phyloP scores from a whole-genome alignment of 2,797 vertebrate species.

The Silurus aristotelis region DNA sequence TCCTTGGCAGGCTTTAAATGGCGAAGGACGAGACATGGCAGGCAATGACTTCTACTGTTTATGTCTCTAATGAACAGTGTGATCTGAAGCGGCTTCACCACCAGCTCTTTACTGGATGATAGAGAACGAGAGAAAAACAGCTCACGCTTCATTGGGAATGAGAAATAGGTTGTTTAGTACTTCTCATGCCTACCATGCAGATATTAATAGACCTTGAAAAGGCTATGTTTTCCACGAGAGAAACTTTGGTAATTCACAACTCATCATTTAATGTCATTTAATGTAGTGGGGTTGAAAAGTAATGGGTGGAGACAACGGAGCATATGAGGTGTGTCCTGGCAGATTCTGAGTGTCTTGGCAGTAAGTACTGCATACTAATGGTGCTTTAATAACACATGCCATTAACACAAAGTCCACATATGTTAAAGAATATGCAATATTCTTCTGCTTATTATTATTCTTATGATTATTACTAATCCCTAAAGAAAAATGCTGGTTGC shows the following conservation, averaged over 20 bases:
- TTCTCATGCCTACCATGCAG: neutral
- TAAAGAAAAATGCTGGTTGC: neutral
- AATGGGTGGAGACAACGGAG: neutral
- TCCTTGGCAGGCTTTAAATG: conserved; percentile 37
- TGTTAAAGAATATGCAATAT: neutral
- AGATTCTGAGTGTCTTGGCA: conserved; percentile 27
- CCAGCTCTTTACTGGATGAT: conserved; percentile 23
- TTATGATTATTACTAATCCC: neutral
- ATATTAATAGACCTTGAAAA: conserved; percentile 28
- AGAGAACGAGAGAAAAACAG: conserved; percentile 25
- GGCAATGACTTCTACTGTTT: conserved; percentile 44
- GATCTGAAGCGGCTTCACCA: neutral
- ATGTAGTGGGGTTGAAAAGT: neutral
- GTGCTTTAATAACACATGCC: conserved; percentile 58
- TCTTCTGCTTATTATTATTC: neutral
- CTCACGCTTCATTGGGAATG: conserved; percentile 7
- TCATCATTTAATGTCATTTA: conserved; percentile 4
- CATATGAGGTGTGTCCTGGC: conserved; percentile 28
- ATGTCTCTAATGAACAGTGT: conserved; percentile 38
- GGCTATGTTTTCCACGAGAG: neutral
- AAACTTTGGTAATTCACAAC: neutral
- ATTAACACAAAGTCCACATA: conserved; percentile 41
- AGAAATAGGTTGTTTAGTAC: conserved; percentile 21
- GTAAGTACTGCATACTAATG: conserved; percentile 46
- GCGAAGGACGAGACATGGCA: conserved; percentile 37